Base-by-base conservation (phyloP, 2,888 invertebrate genomes). In the Stratiomys singularior region DNA sequence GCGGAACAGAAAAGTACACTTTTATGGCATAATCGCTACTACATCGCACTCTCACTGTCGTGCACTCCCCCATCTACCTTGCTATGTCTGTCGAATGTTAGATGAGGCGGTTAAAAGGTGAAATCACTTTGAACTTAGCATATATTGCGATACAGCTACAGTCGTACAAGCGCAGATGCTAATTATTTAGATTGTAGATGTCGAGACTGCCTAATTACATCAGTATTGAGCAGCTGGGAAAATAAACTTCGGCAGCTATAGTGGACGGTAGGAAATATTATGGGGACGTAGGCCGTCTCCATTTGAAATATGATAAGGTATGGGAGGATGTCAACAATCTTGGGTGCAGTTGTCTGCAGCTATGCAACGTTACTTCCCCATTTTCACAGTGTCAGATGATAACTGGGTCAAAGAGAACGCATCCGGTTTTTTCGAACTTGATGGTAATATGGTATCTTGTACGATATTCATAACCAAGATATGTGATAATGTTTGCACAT, bases 251-350 rank as follows among this genome's bases (percentile, higher is more conserved):
- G 37, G 5, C 37, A 37, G 3, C 37, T 37, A 3, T 9, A 37
- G 9, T 37, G 37, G 37, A 37, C 37, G 37, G 9, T 9, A 37
- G 5, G 37, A 37, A 37, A 5, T 37, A 37, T 9, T 37, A 3
- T 37, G 37, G 37, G 37, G 37, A 37, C 9, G 37, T 37, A 5
- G 5, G 37, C 37, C 9, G 9, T 37, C 27, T 63, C 63, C 28
- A 25, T 7, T 25, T 63, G 63, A 63, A 63, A 63, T 63, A 63
- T 28, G 63, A 63, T 63, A 63, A 28, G 63, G 28, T 63, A 27
- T 27, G 28, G 13, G 25, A 5, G 25, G 21, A 63, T 28, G 27
- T 11, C n/a, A 63, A 63, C 63, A 25, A 63, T 63, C 63, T 27
- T 25, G 27, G n/a, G n/a, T 28, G 63, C 27, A 27, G 28, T 63